Base-by-base conservation (phyloP, 2,888 invertebrate genomes). In the Phytoseiulus persimilis region DNA sequence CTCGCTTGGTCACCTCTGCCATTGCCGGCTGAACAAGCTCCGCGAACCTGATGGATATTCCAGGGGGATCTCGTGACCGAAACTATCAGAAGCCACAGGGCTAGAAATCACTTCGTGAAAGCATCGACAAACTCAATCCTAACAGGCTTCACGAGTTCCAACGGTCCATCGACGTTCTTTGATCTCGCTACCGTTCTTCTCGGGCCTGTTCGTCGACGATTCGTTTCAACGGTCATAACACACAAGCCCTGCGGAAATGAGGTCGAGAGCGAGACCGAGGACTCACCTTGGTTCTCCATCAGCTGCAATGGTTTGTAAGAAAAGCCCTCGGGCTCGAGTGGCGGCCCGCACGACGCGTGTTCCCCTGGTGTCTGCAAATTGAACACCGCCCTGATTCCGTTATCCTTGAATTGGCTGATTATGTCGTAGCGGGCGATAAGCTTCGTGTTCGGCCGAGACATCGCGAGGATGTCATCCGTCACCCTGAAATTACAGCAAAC, bases 341-440 rank as follows among this genome's bases (percentile, higher is more conserved):
- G 92, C 28, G 95, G 95, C 0, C 97, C 97, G 93, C 97, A 97
- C 92, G 95, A 95, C n/a, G 95, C 95, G 93, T 97, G 97, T 92
- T 97, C 97, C 28, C 96, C 96, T 0, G 95, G 95, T 89, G 94
- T 95, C 94, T 97, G 96, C 83, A 97, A 94, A 93, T 97, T 97
- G 92, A 97, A 95, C 91, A 97, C 95, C 0, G 96, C 95, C 91
- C 95, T 95, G 92, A 97, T 96, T 89, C 95, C 95, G 94, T 95
- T 94, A 94, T 93, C 92, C 90, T 95, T 94, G 92, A 97, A 96
- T 93, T 96, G 96, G 91, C 95, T 95, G 91, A 96, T 95, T 91
- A 96, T 94, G 91, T 96, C 95, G 92, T 95, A 95, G 92, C 96
- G 95, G 5, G 95, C 94, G 90, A 97, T 95, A 91, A 94, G 93